Evolutionary conservation across 2,113 vertebrate genomes (phyloP), one percentile per base, ranked within the genome.

Genomic region (Prietella phreatophila): DNA sequence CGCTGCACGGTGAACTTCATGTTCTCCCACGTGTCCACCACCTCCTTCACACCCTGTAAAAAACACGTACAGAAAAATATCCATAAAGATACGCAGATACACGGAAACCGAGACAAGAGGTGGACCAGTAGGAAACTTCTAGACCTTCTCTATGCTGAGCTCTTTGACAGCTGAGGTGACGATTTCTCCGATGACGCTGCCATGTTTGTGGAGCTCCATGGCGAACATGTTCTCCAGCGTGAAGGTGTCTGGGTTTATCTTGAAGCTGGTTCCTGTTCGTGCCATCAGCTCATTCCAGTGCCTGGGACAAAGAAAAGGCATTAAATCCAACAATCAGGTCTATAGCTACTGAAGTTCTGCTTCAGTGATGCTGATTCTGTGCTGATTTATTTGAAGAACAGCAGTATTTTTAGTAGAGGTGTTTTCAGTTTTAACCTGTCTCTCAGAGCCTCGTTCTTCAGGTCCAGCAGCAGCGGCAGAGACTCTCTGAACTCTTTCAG

Each of bases 171-270:
- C 98, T 0, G 95, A 94, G 0, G 95, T 95, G 7, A 99, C 97
- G 15, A 98, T 98, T 27, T 97, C 96, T 6, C 93, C 93, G 73
- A 99, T 97, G 27, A 97, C 94, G 0, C 94, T 93, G 0, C 92
- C 88, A 65, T 99, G 90, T 69, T 91, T 97, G 93, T 99, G 94
- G 50, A 99, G 94, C 61, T 99, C 97, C 97, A 99, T 99, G 17
- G 97, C 93, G 33, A 99, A 99, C 97, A 99, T 98, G 88, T 98
- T 98, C 89, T 98, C 96, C 92, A 99, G 93, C 13, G 98, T 99
- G 92, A 99, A 98, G 1, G 94, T 97, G 14, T 96, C 96, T 1
- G 95, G 93, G 79, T 96, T 95, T 96, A 98, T 98, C 87, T 98
- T 96, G 91, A 99, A 99, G 39, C 88, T 93, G 5, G 95, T 97